Evolutionary conservation across 1,140 invertebrate species (phyloP), one percentile per base, ranked within the genome.

Genomic region (Tetramorium alpestre): DNA sequence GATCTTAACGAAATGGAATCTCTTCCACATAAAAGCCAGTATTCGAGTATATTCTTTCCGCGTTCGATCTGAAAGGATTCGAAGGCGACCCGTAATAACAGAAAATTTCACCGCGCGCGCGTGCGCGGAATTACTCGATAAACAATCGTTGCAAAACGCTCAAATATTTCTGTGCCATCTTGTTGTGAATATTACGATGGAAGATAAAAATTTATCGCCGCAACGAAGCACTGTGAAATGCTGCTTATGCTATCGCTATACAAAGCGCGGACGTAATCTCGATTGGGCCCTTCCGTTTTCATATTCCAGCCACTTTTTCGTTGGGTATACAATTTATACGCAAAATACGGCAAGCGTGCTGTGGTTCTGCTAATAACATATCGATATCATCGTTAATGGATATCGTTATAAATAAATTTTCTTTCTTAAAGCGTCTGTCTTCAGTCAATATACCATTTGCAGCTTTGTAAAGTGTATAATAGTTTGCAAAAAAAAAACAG

Each of bases 91-190:
- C 4, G 54, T 87, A 87, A 87, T 87, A 67, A 54, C 73, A 38
- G 88, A 87, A 77, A 72, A 89, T 87, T 89, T 89, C 64, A 76
- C 41, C 38, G 58, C 47, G 56, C 11, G 47, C 3, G 22, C 22
- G 56, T 38, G 47, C 18, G 28, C 4, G 16, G 22, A 62, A 84
- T 87, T 60, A 72, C 49, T 51, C 47, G 76, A 70, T 82, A 88
- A 88, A 62, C 85, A 77, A 87, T 89, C 33, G 47, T 67, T 73
- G 38, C 64, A 51, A 70, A 64, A 78, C 49, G 44, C 60, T 16
- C 54, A n/a, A 33, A 38, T 58, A 47, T 76, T 82, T 49, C 47
- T 58, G 49, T n/a, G 58, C 69, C 49, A 56, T 75, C 56, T 60
- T 73, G 69, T 62, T 25, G 54, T 25, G 51, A 85, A 47, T 69